These are phyloP conservation scores for Eupsilia transversa DNA, from an alignment of 2,888 invertebrate species.

Conservation along the genomic window DNA sequence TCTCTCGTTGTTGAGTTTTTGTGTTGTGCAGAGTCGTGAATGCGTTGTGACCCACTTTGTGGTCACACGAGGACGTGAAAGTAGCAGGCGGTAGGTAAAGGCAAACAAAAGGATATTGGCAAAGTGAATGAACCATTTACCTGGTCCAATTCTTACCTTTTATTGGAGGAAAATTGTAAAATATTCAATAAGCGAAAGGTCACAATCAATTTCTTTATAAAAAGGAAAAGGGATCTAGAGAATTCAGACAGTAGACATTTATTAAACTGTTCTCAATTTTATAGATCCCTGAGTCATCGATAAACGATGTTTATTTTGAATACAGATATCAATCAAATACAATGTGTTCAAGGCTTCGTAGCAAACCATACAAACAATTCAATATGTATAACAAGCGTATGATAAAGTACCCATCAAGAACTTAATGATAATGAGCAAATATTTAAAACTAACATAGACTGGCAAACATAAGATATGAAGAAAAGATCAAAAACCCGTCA, in stretches of 20 bases:
- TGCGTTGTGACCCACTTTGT: conserved; percentile 34
- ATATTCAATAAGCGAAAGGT: conserved; percentile 29
- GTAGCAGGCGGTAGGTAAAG: conserved; percentile 16
- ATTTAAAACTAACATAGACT: conserved; percentile 34
- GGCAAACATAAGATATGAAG: conserved; percentile 20
- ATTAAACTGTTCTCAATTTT: background rate
- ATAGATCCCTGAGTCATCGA: background rate
- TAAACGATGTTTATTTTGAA: background rate
- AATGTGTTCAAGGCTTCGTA: conserved; percentile 7
- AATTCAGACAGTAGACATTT: background rate
- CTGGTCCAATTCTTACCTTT: conserved; percentile 22
- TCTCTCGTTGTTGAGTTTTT: conserved; percentile 25
- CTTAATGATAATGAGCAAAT: conserved; percentile 37
- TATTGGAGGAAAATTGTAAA: conserved; percentile 12
- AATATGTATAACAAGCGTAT: conserved; percentile 2
- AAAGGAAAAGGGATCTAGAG: background rate
- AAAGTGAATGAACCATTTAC: conserved; percentile 37
- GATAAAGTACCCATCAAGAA: conserved; percentile 7
- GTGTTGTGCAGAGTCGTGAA: conserved; percentile 20
- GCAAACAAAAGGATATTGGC: conserved; percentile 58
- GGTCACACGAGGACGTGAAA: conserved; percentile 42
- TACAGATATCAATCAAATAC: conserved; percentile 4
- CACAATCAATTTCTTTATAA: background rate
- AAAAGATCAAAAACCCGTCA: conserved; percentile 28
- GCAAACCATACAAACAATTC: conserved; percentile 17